Evolutionary conservation across 2,113 vertebrate genomes (phyloP).

Genomic region (Mus spicilegus): DNA sequence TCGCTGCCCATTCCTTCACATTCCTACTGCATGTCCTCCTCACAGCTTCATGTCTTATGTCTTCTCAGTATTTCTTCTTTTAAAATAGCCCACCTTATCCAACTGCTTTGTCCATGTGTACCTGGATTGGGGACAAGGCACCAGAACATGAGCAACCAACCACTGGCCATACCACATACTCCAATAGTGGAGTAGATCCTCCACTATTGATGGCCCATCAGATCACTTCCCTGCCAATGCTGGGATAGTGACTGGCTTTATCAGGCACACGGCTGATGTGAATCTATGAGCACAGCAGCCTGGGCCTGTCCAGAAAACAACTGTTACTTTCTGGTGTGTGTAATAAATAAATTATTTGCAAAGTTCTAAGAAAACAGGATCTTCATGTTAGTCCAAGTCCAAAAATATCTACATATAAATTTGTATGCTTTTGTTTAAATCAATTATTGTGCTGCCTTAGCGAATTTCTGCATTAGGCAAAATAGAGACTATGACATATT

Average conservation of each 20-base stretch:
- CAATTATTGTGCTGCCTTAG: neutral
- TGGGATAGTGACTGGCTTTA: neutral
- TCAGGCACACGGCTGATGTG: neutral
- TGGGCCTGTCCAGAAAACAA: neutral
- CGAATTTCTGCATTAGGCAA: neutral
- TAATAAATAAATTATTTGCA: neutral
- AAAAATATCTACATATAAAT: neutral
- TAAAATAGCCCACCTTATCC: too few species aligned
- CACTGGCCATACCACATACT: too few species aligned
- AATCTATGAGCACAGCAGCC: neutral
- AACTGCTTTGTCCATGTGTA: too few species aligned
- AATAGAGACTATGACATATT: neutral
- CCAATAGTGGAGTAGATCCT: neutral
- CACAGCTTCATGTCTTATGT: too few species aligned
- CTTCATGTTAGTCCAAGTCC: neutral
- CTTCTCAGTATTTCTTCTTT: neutral
- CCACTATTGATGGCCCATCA: accelerated
- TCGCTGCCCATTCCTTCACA: neutral
- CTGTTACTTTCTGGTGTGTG: neutral
- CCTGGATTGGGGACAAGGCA: accelerated
- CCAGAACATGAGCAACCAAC: neutral
- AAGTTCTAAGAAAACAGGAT: neutral
- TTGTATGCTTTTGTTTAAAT: too few species aligned
- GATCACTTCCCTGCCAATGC: neutral
- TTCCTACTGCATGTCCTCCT: neutral